A percentile compares a stretch with the other conserved stretches of the same genome.
These are phyloP conservation scores for Tetragnatha montana DNA, from an alignment of 2,888 invertebrate species.

Conservation along the genomic window DNA sequence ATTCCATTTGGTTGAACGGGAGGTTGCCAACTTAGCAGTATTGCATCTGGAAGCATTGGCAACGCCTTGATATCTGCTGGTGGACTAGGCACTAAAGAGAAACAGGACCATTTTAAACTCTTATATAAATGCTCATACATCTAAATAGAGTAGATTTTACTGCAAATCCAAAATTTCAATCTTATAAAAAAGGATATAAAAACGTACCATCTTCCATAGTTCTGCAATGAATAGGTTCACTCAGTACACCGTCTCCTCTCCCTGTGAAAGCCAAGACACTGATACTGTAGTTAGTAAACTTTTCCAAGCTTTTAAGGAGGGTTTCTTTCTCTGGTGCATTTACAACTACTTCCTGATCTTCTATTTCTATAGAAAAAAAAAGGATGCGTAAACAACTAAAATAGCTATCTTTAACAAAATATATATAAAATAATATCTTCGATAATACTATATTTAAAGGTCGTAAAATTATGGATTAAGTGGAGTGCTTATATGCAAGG, in stretches of 20 bases:
- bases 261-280: constrained; percentile 96
- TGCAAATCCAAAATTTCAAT: too few species aligned
- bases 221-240: constrained; percentile 91
- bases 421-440: too few species aligned
- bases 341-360: constrained; percentile 61
- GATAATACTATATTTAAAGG: too few species aligned
- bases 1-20: constrained; percentile 95
- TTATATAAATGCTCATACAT: not conserved
- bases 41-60: constrained; percentile 92
- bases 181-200: too few species aligned
- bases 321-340: constrained; percentile 64
- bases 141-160: not conserved
- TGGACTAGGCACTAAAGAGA: constrained; percentile 87
- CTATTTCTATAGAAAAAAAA: constrained; percentile 39
- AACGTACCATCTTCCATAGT: constrained; percentile 92
- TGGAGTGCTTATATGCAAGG: too few species aligned
- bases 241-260: constrained; percentile 94
- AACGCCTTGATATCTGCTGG: constrained; percentile 94
- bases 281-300: constrained; percentile 97
- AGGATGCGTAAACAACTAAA: not conserved
- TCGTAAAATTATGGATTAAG: too few species aligned
- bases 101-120: not conserved
- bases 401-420: too few species aligned
- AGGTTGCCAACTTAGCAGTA: constrained; percentile 94
- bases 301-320: constrained; percentile 81